phyloP scores from a whole-genome alignment of 2,888 invertebrate genomes.

The Lepidocyrtoides sp. region DNA sequence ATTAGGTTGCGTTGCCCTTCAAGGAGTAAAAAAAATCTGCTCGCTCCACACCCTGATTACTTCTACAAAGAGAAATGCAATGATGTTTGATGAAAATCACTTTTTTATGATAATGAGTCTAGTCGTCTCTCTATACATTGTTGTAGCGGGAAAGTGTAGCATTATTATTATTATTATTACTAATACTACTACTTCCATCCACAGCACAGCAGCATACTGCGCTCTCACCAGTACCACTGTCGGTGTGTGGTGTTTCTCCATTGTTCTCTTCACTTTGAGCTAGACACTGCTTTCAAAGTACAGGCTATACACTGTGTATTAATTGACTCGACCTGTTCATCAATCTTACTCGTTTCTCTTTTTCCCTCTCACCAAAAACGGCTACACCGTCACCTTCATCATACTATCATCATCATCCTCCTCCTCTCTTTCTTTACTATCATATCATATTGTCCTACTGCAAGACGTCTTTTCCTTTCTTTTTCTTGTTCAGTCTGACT shows the following conservation, averaged over 20 bases:
- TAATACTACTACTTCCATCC: too few species aligned
- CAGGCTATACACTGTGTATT: conserved; percentile 75
- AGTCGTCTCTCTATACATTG: conserved; percentile 45
- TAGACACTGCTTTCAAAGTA: neutral
- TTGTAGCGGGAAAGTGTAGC: neutral
- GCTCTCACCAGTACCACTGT: too few species aligned
- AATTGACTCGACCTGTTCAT: conserved; percentile 84
- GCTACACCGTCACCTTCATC: conserved; percentile 13
- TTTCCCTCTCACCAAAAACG: neutral
- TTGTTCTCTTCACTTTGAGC: conserved; percentile 69
- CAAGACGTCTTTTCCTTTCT: neutral
- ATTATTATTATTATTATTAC: conserved; percentile 13
- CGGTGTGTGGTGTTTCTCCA: conserved; percentile 34
- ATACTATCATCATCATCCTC: conserved; percentile 18
- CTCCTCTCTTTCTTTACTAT: too few species aligned
- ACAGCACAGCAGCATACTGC: neutral
- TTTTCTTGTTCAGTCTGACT: neutral
- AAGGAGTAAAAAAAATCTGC: conserved; percentile 8
- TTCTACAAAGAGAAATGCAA: neutral
- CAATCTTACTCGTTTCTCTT: conserved; percentile 77
- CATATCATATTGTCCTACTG: conserved; percentile 14
- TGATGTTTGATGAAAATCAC: conserved; percentile 82
- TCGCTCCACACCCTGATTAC: neutral
- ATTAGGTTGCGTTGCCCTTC: conserved; percentile 17
- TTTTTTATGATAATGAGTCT: conserved; percentile 84